Evolutionary conservation across 2,888 invertebrate species (phyloP).

Genomic region (Eupeodes latifasciatus): DNA sequence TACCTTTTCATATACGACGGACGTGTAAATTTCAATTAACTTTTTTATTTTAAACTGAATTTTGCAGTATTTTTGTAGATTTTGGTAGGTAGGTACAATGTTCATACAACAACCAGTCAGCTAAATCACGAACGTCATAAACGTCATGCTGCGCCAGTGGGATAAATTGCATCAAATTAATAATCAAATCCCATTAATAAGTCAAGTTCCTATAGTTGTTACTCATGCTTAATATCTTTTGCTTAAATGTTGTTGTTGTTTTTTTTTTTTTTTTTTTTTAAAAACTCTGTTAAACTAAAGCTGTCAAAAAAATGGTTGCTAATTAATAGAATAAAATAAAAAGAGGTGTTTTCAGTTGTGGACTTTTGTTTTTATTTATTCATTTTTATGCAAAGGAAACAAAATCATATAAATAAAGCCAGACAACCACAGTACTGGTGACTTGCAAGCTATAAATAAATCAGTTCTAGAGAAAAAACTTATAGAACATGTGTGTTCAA

Average conservation of each 20-base stretch:
- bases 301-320: conserved; percentile 36
- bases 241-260: neutral
- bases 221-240: conserved; percentile 18
- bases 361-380: neutral
- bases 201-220: conserved; percentile 41
- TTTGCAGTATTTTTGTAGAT: conserved; percentile 2
- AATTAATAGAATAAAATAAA: conserved; percentile 63
- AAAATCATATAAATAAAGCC: conserved; percentile 15
- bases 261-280: neutral
- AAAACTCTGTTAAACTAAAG: neutral
- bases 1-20: conserved; percentile 5
- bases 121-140: neutral
- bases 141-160: conserved; percentile 65
- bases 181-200: conserved; percentile 68
- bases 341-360: conserved; percentile 17
- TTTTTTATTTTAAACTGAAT: conserved; percentile 23
- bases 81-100: neutral
- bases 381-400: neutral
- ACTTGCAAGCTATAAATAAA: conserved; percentile 55
- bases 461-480: neutral
- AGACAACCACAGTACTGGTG: conserved; percentile 18
- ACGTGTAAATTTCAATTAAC: conserved; percentile 66
- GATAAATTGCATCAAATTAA: conserved; percentile 72
- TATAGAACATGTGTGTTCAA: neutral
- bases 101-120: neutral